Percentiles rank a stretch among this genome's conserved stretches.
phyloP scores from a whole-genome alignment of 1,140 invertebrate species.

The Temnothorax nylanderi region DNA sequence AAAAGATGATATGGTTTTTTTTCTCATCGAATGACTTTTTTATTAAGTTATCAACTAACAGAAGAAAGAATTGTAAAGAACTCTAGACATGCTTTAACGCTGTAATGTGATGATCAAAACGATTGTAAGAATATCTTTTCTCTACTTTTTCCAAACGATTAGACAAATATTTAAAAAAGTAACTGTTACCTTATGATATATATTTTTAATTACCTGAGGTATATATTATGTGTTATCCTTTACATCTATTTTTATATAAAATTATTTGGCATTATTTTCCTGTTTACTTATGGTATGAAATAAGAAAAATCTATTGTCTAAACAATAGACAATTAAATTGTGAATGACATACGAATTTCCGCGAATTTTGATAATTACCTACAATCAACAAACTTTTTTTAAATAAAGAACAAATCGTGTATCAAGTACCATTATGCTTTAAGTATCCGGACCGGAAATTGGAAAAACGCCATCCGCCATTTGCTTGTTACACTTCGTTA shows the following conservation, averaged over 20 bases:
- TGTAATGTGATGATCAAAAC: not conserved
- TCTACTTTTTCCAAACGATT: not conserved
- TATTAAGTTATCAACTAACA: not conserved
- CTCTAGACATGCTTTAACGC: not conserved
- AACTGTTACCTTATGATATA: not conserved
- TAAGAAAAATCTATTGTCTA: not conserved
- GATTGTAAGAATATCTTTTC: not conserved
- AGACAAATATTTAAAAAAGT: not conserved
- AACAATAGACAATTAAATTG: not conserved
- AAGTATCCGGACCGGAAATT: conserved; percentile 67
- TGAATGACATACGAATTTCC: not conserved
- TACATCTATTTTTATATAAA: not conserved
- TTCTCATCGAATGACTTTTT: not conserved
- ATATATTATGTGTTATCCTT: not conserved
- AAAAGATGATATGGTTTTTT: not conserved
- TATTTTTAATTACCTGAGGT: not conserved
- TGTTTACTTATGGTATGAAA: not conserved
- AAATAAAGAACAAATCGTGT: conserved; percentile 3
- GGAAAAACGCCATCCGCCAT: conserved; percentile 61
- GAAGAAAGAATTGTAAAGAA: not conserved
- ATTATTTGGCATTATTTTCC: not conserved
- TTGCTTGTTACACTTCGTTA: conserved; percentile 55
- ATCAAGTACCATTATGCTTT: conserved; percentile 36
- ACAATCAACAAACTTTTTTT: not conserved
- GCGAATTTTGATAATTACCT: not conserved